A percentile compares a stretch with the other conserved stretches of the same genome.
Conservation (phyloP, 2,888 invertebrate species). For the Ferdinandea cuprea region DNA sequence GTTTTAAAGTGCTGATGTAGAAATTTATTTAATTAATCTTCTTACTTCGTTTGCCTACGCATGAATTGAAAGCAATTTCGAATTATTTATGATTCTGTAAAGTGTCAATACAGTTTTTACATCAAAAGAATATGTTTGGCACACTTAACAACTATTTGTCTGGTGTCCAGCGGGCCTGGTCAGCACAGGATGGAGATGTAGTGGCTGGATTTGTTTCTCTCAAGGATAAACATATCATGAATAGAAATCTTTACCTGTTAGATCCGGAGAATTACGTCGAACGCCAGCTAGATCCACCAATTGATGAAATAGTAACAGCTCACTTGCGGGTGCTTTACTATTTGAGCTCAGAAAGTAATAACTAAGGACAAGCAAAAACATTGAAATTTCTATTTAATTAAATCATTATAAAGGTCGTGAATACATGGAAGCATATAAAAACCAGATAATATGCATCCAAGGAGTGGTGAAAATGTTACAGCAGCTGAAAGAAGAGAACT, state of each 20-base stretch:
- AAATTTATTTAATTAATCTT: slow-evolving; percentile 5
- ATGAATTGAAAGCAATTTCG: slow-evolving; percentile 11
- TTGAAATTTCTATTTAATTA: slow-evolving; percentile 10
- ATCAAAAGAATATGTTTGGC: slow-evolving; percentile 77
- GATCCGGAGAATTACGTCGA: slow-evolving; percentile 89
- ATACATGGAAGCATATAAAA: slow-evolving; percentile 88
- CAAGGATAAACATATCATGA: slow-evolving; percentile 89
- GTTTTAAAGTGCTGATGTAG: slow-evolving; percentile 3
- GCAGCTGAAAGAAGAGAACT: slow-evolving; percentile 96
- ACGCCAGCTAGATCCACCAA: slow-evolving; percentile 88
- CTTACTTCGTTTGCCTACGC: neutral
- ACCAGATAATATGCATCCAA: slow-evolving; percentile 91
- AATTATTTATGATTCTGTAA: neutral
- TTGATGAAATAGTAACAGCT: slow-evolving; percentile 89
- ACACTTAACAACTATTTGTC: slow-evolving; percentile 81
- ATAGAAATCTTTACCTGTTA: slow-evolving; percentile 87
- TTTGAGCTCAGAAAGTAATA: slow-evolving; percentile 83
- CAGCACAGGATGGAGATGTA: slow-evolving; percentile 86
- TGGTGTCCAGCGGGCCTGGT: slow-evolving; percentile 86
- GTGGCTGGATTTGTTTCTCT: slow-evolving; percentile 86
- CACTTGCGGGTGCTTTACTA: slow-evolving; percentile 88
- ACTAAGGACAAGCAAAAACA: neutral
- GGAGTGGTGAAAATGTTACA: slow-evolving; percentile 92
- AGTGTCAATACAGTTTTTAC: neutral
- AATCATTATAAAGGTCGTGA: slow-evolving; percentile 80